These are phyloP conservation scores for Anorthoa munda DNA, from an alignment of 2,888 invertebrate genomes.

Conservation along the genomic window DNA sequence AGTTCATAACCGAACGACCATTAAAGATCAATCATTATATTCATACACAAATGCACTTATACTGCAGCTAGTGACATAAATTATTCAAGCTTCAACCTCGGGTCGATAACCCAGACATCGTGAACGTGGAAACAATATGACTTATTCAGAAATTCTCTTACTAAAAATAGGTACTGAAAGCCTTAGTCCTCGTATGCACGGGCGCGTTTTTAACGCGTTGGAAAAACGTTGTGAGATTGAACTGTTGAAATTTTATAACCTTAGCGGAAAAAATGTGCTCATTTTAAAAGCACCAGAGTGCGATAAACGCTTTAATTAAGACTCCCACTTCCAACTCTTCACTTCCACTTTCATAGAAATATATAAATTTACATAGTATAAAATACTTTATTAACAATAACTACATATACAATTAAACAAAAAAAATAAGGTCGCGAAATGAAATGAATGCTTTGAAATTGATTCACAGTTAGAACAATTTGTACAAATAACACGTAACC, in stretches of 20 bases:
- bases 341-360: too few relatives aligned
- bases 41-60: constrained; percentile 67
- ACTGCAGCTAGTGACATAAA: constrained; percentile 75
- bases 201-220: neutral
- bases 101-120: constrained; percentile 81
- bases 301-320: too few relatives aligned
- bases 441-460: too few relatives aligned
- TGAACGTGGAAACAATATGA: constrained; percentile 76
- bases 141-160: constrained; percentile 68
- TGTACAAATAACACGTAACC: too few relatives aligned
- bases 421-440: too few relatives aligned
- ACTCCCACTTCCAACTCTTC: too few relatives aligned
- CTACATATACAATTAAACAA: too few relatives aligned
- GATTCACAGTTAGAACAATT: too few relatives aligned
- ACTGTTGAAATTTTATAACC: neutral
- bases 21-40: constrained; percentile 56
- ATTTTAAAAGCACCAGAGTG: too few relatives aligned
- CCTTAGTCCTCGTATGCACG: constrained; percentile 20
- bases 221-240: neutral
- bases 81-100: constrained; percentile 77
- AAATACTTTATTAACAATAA: too few relatives aligned
- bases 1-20: constrained; percentile 32
- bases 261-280: too few relatives aligned
- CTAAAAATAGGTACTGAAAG: constrained; percentile 74
- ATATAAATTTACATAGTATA: too few relatives aligned